Evolutionary conservation across 2,113 vertebrate species (phyloP).

Genomic region (Rhinolophus ferrumequinum): DNA sequence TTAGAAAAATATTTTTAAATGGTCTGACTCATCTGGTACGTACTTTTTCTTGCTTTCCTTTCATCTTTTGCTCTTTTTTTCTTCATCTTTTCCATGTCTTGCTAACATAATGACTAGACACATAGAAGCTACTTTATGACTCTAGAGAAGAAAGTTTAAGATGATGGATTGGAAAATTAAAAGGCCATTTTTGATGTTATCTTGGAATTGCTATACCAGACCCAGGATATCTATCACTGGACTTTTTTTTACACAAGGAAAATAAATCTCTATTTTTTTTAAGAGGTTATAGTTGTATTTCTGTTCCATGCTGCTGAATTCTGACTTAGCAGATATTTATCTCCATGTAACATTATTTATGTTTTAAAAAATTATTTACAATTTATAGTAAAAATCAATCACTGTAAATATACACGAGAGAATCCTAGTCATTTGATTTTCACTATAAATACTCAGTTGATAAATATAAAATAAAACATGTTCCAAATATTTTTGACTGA

Average conservation of each 20-base stretch:
- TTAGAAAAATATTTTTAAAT: background rate
- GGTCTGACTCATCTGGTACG: background rate
- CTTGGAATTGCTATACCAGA: background rate
- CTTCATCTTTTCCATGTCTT: background rate
- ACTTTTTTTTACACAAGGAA: background rate
- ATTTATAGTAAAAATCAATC: background rate
- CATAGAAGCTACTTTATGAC: background rate
- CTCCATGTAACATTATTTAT: background rate
- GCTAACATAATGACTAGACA: background rate
- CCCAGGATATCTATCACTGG: background rate
- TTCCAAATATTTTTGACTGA: background rate
- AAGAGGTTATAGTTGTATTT: background rate
- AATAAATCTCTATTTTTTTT: background rate
- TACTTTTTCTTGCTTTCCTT: background rate
- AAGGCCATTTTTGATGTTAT: background rate
- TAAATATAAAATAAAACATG: background rate
- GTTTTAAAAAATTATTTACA: background rate
- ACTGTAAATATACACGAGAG: background rate
- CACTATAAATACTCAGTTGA: background rate
- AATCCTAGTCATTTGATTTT: background rate
- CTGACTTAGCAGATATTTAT: background rate
- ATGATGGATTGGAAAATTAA: background rate
- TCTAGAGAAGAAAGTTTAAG: background rate
- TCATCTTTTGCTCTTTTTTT: background rate
- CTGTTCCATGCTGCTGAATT: background rate